Evolutionary conservation across 2,797 vertebrate genomes (phyloP).

Genomic region (Pantherophis vulpinus): DNA sequence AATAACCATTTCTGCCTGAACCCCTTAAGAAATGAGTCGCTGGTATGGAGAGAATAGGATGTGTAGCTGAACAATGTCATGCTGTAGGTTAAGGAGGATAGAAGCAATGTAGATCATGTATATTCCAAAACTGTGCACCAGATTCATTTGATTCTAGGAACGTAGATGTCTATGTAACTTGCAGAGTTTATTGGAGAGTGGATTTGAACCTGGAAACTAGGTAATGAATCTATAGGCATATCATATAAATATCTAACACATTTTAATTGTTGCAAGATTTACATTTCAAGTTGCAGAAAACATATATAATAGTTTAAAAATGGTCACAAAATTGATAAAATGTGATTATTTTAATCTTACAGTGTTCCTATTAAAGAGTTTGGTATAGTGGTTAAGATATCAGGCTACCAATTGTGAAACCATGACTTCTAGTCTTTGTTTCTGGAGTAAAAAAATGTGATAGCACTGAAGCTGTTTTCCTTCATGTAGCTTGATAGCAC

Average conservation of each 20-base stretch:
- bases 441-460: not conserved
- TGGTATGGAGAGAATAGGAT: constrained; percentile 26
- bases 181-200: constrained; percentile 3
- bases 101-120: not conserved
- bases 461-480: not conserved
- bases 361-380: not conserved
- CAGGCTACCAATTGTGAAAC: not conserved
- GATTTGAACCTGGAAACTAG: not conserved
- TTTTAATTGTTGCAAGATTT: not conserved
- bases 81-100: constrained; percentile 32
- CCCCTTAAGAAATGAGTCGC: constrained; percentile 19
- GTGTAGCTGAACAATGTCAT: constrained; percentile 39
- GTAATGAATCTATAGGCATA: not conserved
- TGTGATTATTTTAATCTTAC: not conserved
- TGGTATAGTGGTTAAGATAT: not conserved
- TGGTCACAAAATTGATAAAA: not conserved
- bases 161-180: not conserved
- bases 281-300: not conserved
- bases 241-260: not conserved
- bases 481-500: not conserved
- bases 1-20: constrained; percentile 16
- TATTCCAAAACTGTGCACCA: constrained; percentile 23
- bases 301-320: not conserved
- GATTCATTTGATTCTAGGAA: constrained; percentile 30
- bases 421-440: not conserved